Conservation (phyloP, 2,888 invertebrate species). For the Conchocele bisecta region DNA sequence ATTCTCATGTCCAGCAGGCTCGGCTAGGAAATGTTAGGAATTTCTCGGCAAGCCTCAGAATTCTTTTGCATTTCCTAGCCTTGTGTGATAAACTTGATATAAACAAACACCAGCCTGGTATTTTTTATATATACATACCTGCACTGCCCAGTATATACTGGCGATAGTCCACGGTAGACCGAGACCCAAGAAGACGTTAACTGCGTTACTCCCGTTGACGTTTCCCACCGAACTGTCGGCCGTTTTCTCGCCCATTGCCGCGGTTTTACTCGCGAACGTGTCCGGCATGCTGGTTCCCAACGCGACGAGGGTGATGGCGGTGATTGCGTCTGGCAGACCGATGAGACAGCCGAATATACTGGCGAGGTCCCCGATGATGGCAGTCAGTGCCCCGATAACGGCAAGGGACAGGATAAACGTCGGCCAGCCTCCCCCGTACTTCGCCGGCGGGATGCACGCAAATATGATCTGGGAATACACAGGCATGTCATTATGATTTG, state of each 20-base stretch:
- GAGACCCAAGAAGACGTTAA: slow-evolving; percentile 87
- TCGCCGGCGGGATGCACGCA: slow-evolving; percentile 84
- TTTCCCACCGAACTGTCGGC: slow-evolving; percentile 87
- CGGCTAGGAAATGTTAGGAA: too few relatives aligned
- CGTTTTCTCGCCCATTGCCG: slow-evolving; percentile 85
- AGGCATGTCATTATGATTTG: too few relatives aligned
- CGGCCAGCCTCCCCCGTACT: slow-evolving; percentile 85
- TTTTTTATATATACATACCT: slow-evolving; percentile 68
- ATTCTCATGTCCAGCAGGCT: too few relatives aligned
- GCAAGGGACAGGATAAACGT: slow-evolving; percentile 85
- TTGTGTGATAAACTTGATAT: too few relatives aligned
- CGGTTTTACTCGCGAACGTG: slow-evolving; percentile 86
- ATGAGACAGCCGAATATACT: slow-evolving; percentile 86
- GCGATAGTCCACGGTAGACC: slow-evolving; percentile 86
- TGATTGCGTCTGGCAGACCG: slow-evolving; percentile 84
- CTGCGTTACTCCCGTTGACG: slow-evolving; percentile 86
- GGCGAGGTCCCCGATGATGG: slow-evolving; percentile 86
- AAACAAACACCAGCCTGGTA: too few relatives aligned
- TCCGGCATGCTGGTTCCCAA: slow-evolving; percentile 86
- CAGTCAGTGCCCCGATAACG: slow-evolving; percentile 85
- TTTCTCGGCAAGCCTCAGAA: too few relatives aligned
- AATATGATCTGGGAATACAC: slow-evolving; percentile 84
- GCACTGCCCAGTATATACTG: slow-evolving; percentile 83
- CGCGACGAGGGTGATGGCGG: slow-evolving; percentile 85
- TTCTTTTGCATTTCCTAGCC: too few relatives aligned